Evolutionary conservation across 53 echinoderm and acorn worm genomes (phyloP).

Genomic region (Luidia sarsii): DNA sequence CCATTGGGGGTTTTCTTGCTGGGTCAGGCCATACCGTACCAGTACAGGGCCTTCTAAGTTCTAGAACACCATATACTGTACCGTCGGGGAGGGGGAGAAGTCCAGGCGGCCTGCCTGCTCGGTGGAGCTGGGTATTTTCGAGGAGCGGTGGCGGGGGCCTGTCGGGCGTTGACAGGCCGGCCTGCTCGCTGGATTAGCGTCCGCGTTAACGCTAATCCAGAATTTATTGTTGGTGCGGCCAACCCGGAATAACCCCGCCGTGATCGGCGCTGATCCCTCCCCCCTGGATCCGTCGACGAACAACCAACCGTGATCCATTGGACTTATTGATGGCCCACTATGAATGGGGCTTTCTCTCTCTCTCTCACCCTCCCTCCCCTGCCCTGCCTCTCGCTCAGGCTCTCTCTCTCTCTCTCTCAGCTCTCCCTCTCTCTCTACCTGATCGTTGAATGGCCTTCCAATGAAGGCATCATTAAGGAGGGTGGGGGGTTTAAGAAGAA

Average conservation of each 20-base stretch:
- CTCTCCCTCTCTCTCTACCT: too few relatives aligned
- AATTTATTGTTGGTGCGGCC: slow-evolving; percentile 57
- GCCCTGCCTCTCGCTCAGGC: too few relatives aligned
- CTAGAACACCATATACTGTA: neutral
- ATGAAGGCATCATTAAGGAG: slow-evolving; percentile 32
- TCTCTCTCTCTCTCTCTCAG: too few relatives aligned
- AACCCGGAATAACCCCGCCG: slow-evolving; percentile 55
- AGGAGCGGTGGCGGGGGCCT: slow-evolving; percentile 13
- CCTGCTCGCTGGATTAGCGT: slow-evolving; percentile 41
- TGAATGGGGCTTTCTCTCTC: slow-evolving; percentile 19
- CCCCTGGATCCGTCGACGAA: slow-evolving; percentile 22
- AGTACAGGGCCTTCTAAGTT: neutral
- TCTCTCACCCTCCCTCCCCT: too few relatives aligned
- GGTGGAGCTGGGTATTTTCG: slow-evolving; percentile 29
- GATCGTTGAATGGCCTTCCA: too few relatives aligned
- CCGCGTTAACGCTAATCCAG: slow-evolving; percentile 49
- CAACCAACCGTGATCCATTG: slow-evolving; percentile 48
- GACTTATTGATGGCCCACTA: slow-evolving; percentile 44
- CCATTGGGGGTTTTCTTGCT: too few relatives aligned
- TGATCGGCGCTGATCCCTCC: slow-evolving; percentile 39
- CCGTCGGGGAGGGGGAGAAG: neutral
- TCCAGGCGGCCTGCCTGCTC: neutral
- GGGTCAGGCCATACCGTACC: too few relatives aligned
- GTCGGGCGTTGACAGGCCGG: slow-evolving; percentile 44
- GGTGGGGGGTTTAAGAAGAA: slow-evolving; percentile 12